Conservation (phyloP, 2,888 invertebrate genomes). For the Tribolium freemani region DNA sequence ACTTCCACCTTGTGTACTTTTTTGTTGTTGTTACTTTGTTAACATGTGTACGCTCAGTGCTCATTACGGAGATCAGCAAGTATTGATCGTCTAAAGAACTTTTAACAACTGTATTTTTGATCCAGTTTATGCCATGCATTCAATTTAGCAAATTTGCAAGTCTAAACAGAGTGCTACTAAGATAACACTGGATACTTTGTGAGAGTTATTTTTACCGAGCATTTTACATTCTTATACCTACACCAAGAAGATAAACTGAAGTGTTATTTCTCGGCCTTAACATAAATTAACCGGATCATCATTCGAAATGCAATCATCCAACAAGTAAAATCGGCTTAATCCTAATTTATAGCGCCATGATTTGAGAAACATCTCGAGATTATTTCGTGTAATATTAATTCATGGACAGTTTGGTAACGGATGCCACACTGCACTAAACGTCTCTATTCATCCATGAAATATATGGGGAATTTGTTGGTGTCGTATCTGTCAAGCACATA, state of each 20-base stretch:
- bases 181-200: constrained; percentile 1
- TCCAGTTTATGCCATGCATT: constrained; percentile 1
- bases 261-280: not conserved
- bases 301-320: not conserved
- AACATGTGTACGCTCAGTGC: too few relatives aligned
- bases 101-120: constrained; percentile 6
- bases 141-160: constrained; percentile 9
- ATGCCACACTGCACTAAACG: not conserved
- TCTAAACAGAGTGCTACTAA: not conserved
- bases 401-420: constrained; percentile 5
- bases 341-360: constrained; percentile 7
- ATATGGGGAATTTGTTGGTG: not conserved
- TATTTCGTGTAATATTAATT: constrained; percentile 2
- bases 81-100: not conserved
- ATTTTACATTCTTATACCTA: constrained; percentile 6
- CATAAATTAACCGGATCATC: constrained; percentile 3
- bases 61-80: too few relatives aligned
- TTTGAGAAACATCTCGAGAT: constrained; percentile 5
- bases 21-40: too few relatives aligned
- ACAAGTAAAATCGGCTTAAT: constrained; percentile 2
- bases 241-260: not conserved
- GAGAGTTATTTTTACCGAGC: not conserved
- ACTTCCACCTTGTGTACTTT: too few relatives aligned
- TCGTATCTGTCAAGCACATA: not conserved
- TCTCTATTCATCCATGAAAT: constrained; percentile 8